Evolutionary conservation across 2,888 invertebrate species (phyloP).

Genomic region (Philhelius pedissequus): DNA sequence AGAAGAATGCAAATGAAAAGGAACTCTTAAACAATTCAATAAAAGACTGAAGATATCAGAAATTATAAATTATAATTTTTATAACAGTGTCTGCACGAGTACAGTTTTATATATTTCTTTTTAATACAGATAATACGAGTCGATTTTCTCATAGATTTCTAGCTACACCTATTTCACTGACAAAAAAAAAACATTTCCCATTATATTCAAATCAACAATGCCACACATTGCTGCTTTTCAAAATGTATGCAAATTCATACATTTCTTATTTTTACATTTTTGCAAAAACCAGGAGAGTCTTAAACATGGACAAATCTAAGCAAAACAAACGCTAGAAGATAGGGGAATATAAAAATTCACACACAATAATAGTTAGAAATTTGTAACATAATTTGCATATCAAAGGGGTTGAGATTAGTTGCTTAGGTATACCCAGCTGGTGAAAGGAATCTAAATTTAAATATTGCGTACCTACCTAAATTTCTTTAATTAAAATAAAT

Average conservation of each 20-base stretch:
- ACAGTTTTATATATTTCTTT: too few relatives aligned
- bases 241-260: neutral
- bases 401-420: conserved; percentile 21
- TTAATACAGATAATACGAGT: too few relatives aligned
- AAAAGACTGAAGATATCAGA: too few relatives aligned
- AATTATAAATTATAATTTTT: too few relatives aligned
- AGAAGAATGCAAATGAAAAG: too few relatives aligned
- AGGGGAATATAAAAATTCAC: conserved; percentile 18
- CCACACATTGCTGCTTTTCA: neutral
- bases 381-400: conserved; percentile 46
- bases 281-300: conserved; percentile 12
- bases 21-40: too few relatives aligned
- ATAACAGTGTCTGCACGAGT: too few relatives aligned
- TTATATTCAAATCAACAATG: too few relatives aligned
- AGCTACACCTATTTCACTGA: neutral
- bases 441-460: neutral
- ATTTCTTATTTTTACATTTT: conserved; percentile 16
- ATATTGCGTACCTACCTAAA: too few relatives aligned
- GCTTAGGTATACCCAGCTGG: too few relatives aligned
- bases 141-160: neutral
- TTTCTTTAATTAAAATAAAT: neutral
- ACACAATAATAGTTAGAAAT: conserved; percentile 1
- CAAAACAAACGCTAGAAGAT: conserved; percentile 11
- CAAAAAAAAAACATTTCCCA: conserved; percentile 2
- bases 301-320: neutral